Conservation (phyloP, 2,888 invertebrate genomes). For the Luperina nickerlii region DNA sequence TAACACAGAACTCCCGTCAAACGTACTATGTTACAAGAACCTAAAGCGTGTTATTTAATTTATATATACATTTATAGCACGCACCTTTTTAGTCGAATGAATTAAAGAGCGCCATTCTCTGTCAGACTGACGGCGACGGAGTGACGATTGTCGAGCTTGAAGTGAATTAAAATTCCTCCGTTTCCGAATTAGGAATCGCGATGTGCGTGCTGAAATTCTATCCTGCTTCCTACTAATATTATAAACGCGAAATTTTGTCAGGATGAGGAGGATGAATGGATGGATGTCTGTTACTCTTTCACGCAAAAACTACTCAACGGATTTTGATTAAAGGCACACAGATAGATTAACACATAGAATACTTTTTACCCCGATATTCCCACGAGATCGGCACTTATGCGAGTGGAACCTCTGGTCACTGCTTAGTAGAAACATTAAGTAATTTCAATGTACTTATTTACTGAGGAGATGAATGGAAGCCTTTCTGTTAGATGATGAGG, state of each 20-base stretch:
- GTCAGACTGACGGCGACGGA: conserved; percentile 16
- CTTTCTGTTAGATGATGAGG: too few relatives aligned
- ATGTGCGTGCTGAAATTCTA: conserved; percentile 2
- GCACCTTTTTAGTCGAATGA: conserved; percentile 47
- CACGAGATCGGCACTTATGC: too few relatives aligned
- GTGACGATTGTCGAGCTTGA: conserved; percentile 21
- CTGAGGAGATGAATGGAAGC: too few relatives aligned
- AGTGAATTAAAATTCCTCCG: conserved; percentile 48
- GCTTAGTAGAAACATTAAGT: too few relatives aligned
- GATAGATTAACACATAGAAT: too few relatives aligned
- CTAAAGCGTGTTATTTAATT: conserved; percentile 48
- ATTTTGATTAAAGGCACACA: neutral
- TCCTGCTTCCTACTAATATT: neutral
- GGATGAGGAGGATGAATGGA: neutral
- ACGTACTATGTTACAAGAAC: conserved; percentile 28
- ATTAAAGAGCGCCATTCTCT: conserved; percentile 47
- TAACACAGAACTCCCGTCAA: conserved; percentile 7
- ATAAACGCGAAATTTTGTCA: neutral
- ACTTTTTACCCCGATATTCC: too few relatives aligned
- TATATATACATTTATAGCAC: conserved; percentile 49
- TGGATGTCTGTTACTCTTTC: neutral
- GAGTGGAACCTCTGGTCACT: too few relatives aligned
- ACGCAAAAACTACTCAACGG: neutral
- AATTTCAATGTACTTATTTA: too few relatives aligned
- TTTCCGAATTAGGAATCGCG: conserved; percentile 16